phyloP scores from a whole-genome alignment of 30 jellyfish, hydroid and myxozoan genomes.

The Rhopilema esculentum region DNA sequence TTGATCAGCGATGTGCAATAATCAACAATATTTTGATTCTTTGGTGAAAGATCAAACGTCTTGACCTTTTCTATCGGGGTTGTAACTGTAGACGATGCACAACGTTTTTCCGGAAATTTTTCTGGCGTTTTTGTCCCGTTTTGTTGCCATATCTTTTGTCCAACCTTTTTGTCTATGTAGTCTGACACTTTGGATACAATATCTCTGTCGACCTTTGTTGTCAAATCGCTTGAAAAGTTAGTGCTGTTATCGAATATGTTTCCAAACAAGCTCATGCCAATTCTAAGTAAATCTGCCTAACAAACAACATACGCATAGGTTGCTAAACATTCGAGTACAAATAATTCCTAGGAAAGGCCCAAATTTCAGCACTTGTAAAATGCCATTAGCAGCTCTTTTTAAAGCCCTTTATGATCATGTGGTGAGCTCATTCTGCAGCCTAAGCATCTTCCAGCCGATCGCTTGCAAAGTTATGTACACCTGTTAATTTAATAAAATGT shows the following conservation, averaged over 20 bases:
- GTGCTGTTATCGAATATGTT: conserved; percentile 15
- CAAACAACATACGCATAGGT: too few species aligned
- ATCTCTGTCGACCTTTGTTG: neutral
- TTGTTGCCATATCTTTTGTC: neutral
- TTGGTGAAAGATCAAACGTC: conserved; percentile 76
- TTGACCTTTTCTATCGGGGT: neutral
- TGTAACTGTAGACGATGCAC: neutral
- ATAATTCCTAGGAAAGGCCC: too few species aligned
- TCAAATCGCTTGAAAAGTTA: neutral
- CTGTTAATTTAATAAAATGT: too few species aligned
- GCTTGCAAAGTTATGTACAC: too few species aligned
- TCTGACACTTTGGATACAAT: neutral
- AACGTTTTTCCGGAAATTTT: neutral
- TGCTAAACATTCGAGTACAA: too few species aligned
- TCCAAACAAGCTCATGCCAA: conserved; percentile 21
- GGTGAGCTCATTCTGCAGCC: too few species aligned
- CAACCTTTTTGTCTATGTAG: conserved; percentile 14
- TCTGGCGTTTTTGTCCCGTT: neutral
- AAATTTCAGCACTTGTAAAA: too few species aligned
- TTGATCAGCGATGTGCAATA: conserved; percentile 78
- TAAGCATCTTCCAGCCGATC: too few species aligned
- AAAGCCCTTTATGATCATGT: too few species aligned
- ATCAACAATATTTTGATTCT: conserved; percentile 59
- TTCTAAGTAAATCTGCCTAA: neutral
- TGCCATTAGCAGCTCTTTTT: too few species aligned